Conservation (phyloP, 2,797 vertebrate species). For the Fringilla coelebs region DNA sequence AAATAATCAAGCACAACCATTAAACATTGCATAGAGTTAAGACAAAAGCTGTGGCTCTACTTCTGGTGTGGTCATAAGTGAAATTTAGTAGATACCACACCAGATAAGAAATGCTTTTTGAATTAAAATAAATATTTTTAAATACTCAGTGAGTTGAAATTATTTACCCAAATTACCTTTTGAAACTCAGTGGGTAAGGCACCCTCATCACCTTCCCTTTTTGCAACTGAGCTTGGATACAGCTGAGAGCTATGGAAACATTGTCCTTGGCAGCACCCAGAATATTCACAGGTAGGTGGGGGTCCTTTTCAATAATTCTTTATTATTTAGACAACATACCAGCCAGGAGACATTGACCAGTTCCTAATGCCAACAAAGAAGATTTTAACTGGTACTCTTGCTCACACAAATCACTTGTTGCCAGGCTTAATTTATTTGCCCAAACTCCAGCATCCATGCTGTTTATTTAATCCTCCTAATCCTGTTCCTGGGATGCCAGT, state of each 20-base stretch:
- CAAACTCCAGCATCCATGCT: neutral
- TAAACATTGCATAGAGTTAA: neutral
- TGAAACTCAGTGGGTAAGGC: neutral
- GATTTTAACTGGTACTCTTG: rapidly evolving
- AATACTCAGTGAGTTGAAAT: neutral
- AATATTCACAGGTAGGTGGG: too few relatives aligned
- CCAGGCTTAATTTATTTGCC: neutral
- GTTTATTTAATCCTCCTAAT: neutral
- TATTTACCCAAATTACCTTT: neutral
- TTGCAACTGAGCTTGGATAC: neutral
- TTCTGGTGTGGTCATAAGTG: neutral
- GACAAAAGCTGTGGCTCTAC: neutral
- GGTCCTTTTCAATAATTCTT: neutral
- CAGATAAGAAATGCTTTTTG: neutral
- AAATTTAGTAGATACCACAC: neutral
- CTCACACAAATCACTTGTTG: neutral
- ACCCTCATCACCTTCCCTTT: neutral
- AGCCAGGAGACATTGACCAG: neutral
- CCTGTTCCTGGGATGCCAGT: neutral
- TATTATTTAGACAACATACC: neutral
- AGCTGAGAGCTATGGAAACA: neutral
- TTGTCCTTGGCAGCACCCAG: too few relatives aligned
- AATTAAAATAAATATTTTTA: neutral
- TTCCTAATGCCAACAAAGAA: neutral
- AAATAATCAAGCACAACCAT: neutral